Evolutionary conservation across 2,888 invertebrate genomes (phyloP).

Genomic region (Calephelis perditalis): DNA sequence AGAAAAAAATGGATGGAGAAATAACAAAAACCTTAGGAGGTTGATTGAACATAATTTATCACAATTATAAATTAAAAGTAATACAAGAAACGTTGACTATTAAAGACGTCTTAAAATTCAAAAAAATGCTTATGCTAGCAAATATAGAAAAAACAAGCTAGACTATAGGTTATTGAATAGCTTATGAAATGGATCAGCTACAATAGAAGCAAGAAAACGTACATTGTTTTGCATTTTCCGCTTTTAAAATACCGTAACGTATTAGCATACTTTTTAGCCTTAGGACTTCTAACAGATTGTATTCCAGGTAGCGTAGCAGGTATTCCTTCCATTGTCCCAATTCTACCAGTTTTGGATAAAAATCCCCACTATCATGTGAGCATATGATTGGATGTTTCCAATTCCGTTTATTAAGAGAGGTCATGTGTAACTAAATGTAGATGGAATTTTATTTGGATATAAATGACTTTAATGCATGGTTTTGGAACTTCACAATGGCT

Average conservation of each 20-base stretch:
- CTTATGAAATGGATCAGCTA: too few relatives aligned
- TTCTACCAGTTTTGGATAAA: conserved; percentile 3
- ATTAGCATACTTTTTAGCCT: neutral
- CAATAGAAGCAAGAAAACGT: conserved; percentile 3
- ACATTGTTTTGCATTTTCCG: conserved; percentile 4
- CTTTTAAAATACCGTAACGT: conserved; percentile 1
- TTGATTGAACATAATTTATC: too few relatives aligned
- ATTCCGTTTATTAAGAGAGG: conserved; percentile 8
- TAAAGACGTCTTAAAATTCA: too few relatives aligned
- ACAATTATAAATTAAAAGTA: too few relatives aligned
- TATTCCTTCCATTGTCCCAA: neutral
- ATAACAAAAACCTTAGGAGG: too few relatives aligned
- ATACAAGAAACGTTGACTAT: too few relatives aligned
- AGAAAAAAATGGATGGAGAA: too few relatives aligned
- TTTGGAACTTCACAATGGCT: conserved; percentile 12
- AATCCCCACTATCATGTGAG: conserved; percentile 1
- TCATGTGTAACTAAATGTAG: conserved; percentile 1
- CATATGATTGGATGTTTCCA: conserved; percentile 10
- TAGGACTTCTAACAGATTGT: conserved; percentile 12
- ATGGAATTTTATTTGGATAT: conserved; percentile 7
- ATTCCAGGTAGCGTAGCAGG: conserved; percentile 11
- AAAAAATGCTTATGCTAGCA: too few relatives aligned
- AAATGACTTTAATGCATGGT: conserved; percentile 11
- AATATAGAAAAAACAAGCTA: too few relatives aligned
- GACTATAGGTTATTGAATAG: too few relatives aligned